phyloP scores from a whole-genome alignment of 2,797 vertebrate genomes.

The Syngnathus rostellatus region DNA sequence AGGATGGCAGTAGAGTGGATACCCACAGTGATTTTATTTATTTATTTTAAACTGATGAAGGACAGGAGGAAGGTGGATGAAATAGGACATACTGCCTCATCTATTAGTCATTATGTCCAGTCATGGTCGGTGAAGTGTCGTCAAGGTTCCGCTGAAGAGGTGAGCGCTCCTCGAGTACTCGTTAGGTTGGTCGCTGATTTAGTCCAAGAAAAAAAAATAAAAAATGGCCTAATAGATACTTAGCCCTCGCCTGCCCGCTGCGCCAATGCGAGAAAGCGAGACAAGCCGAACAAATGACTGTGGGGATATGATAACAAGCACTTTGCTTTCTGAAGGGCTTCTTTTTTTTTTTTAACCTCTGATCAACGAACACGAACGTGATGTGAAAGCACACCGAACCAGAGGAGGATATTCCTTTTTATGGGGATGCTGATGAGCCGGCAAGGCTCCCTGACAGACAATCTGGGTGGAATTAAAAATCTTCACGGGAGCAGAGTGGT shows the following conservation, averaged over 20 bases:
- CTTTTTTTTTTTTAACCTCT: conserved; percentile 16
- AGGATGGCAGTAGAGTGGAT: background rate
- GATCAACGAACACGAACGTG: conserved; percentile 27
- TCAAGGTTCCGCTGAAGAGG: background rate
- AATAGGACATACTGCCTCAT: background rate
- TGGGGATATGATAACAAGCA: conserved; percentile 28
- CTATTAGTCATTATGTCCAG: background rate
- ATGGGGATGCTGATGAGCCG: conserved; percentile 32
- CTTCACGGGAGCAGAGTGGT: conserved; percentile 5
- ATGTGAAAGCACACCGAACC: conserved; percentile 19
- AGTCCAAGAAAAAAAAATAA: conserved; percentile 10
- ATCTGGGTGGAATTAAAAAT: conserved; percentile 20
- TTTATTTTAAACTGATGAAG: background rate
- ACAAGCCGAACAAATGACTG: conserved; percentile 33
- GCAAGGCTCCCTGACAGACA: conserved; percentile 14
- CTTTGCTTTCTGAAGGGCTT: conserved; percentile 29
- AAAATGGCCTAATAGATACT: conserved; percentile 17
- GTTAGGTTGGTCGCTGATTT: conserved; percentile 31
- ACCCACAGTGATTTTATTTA: background rate
- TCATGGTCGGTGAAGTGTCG: background rate
- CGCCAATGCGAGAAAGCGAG: conserved; percentile 9
- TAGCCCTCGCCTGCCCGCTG: conserved; percentile 13
- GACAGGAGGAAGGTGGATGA: background rate
- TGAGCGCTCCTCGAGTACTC: conserved; percentile 1
- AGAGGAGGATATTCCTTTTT: conserved; percentile 22